phyloP scores from a whole-genome alignment of 1,140 invertebrate species.

The Stegodyphus dumicola region DNA sequence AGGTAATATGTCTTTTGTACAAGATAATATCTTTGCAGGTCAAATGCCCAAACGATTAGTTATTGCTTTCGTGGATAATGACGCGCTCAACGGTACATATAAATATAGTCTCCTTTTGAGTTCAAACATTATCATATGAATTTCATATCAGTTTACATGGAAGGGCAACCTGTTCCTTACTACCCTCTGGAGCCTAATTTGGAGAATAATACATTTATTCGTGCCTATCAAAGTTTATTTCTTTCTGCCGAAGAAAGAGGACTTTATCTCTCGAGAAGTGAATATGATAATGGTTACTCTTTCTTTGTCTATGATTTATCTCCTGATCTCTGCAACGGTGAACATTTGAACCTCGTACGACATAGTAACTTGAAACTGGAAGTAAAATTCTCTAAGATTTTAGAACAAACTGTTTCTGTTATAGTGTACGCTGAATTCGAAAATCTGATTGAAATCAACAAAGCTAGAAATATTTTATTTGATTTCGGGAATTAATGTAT shows the following conservation, averaged over 20 bases:
- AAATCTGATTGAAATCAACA: neutral
- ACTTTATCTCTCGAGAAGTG: no score
- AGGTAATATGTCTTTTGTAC: neutral
- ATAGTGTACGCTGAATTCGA: neutral
- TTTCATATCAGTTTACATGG: neutral
- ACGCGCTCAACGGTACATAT: constrained; percentile 3
- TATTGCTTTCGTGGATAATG: constrained; percentile 2
- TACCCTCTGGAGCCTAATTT: constrained; percentile 8
- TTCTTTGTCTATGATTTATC: neutral
- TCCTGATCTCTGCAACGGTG: constrained; percentile 1
- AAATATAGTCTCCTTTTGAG: constrained; percentile 5
- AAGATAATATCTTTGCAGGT: constrained; percentile 37
- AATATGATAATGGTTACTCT: neutral
- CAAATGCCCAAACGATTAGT: constrained; percentile 1
- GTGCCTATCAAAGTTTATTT: constrained; percentile 9
- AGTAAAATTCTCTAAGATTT: neutral
- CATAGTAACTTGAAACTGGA: neutral
- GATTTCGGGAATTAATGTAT: constrained; percentile 9
- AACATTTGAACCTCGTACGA: constrained; percentile 2
- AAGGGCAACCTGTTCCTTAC: neutral
- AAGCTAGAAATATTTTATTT: neutral
- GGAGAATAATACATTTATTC: neutral
- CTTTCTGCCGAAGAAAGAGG: neutral
- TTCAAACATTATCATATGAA: constrained; percentile 23
- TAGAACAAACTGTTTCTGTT: neutral